A percentile compares a stretch with the other conserved stretches of the same genome.
phyloP scores from a whole-genome alignment of 2,888 invertebrate species.

The Chymomyza fuscimana region DNA sequence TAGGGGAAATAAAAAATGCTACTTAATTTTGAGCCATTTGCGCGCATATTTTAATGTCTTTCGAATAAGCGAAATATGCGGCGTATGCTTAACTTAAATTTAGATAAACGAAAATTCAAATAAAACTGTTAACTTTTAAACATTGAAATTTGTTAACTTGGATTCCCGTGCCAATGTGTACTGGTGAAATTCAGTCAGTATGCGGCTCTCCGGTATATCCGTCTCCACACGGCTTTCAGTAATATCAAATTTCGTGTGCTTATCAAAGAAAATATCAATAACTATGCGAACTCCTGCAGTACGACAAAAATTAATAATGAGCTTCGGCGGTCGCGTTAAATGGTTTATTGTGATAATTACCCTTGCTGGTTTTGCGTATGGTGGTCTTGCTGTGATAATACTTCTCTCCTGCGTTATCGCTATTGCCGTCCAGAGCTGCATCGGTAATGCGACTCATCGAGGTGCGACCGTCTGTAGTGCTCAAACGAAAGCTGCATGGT shows the following conservation, averaged over 20 bases:
- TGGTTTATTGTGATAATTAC: constrained; percentile 43
- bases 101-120: neutral
- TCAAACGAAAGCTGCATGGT: neutral
- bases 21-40: no score
- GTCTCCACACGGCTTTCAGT: constrained; percentile 77
- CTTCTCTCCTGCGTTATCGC: constrained; percentile 31
- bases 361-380: constrained; percentile 74
- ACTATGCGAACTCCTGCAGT: constrained; percentile 77
- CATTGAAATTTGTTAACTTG: no score
- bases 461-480: neutral
- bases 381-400: constrained; percentile 78
- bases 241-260: constrained; percentile 65
- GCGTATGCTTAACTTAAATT: neutral
- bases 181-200: constrained; percentile 76
- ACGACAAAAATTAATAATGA: no score
- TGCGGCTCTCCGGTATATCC: constrained; percentile 77
- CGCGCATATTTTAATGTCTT: neutral
- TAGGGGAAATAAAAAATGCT: no score
- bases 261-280: constrained; percentile 76
- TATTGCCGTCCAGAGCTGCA: neutral
- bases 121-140: no score
- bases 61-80: neutral
- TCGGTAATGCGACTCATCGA: neutral
- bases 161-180: constrained; percentile 40
- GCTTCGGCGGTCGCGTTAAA: no score